Percentiles rank a stretch among this genome's conserved stretches.
phyloP scores from a whole-genome alignment of 2,113 vertebrate genomes.

The Ctenomys sociabilis region DNA sequence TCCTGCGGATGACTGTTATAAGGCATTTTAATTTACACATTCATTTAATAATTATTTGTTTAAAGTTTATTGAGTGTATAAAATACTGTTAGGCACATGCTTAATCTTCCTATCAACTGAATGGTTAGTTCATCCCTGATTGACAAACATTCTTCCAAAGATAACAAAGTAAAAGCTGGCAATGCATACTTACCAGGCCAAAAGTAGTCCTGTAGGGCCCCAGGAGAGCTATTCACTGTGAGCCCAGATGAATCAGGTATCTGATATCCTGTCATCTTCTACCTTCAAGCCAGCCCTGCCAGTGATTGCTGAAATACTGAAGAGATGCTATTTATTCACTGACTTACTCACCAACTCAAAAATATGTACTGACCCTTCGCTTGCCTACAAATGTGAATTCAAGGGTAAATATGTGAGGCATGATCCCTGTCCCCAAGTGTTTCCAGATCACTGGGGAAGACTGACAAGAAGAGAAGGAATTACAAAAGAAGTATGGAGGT shows the following conservation, averaged over 20 bases:
- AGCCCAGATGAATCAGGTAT: background rate
- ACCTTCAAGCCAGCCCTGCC: background rate
- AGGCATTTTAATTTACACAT: no score
- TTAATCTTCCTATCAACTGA: background rate
- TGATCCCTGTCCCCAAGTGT: background rate
- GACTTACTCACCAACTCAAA: background rate
- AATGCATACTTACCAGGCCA: background rate
- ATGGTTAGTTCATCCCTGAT: background rate
- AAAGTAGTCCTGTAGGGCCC: background rate
- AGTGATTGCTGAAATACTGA: background rate
- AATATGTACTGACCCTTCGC: background rate
- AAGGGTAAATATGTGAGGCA: background rate
- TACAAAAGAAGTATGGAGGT: background rate
- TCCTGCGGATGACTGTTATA: background rate
- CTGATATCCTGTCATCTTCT: background rate
- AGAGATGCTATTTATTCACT: background rate
- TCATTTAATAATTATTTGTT: background rate
- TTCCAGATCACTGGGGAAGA: background rate
- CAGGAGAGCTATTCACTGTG: no score
- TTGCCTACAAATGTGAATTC: background rate
- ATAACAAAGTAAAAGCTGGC: background rate
- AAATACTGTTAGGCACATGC: background rate
- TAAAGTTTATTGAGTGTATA: background rate
- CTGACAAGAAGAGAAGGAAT: background rate
- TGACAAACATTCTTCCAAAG: background rate